phyloP scores from a whole-genome alignment of 2,888 invertebrate species.

The Pristionchus exspectatus region DNA sequence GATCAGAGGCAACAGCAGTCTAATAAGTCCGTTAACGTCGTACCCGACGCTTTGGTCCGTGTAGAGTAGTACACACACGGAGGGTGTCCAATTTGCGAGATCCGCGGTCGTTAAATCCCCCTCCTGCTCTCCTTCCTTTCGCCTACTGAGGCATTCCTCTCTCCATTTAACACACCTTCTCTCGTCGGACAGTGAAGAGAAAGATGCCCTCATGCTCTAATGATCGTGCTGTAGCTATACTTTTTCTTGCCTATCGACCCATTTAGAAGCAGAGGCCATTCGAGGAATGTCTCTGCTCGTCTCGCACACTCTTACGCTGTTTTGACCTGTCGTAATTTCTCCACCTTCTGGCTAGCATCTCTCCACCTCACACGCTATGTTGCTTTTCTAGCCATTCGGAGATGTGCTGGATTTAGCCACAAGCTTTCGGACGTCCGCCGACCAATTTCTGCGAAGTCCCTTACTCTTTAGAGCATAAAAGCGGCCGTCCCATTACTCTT shows the following conservation, averaged over 20 bases:
- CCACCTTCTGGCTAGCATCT: no score
- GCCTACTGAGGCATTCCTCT: not conserved
- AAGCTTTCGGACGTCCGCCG: not conserved
- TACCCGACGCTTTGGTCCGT: not conserved
- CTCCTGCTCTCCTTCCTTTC: not conserved
- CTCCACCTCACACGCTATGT: not conserved
- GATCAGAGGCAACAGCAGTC: not conserved
- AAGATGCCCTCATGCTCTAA: slow-evolving; percentile 31
- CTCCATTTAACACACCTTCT: not conserved
- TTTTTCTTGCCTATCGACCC: not conserved
- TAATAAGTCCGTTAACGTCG: not conserved
- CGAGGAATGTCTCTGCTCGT: not conserved
- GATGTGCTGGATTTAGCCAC: not conserved
- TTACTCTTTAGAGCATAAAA: slow-evolving; percentile 2
- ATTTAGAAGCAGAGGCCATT: not conserved
- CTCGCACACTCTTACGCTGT: not conserved
- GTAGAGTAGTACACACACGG: not conserved
- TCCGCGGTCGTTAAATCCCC: slow-evolving; percentile 22
- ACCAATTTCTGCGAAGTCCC: not conserved
- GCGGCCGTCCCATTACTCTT: slow-evolving; percentile 31
- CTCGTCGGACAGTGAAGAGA: not conserved
- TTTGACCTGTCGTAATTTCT: not conserved
- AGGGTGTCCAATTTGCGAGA: slow-evolving; percentile 30
- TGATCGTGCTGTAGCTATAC: not conserved
- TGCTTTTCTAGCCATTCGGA: not conserved